Evolutionary conservation across 2,113 vertebrate species (phyloP).

Genomic region (Tiliqua scincoides): DNA sequence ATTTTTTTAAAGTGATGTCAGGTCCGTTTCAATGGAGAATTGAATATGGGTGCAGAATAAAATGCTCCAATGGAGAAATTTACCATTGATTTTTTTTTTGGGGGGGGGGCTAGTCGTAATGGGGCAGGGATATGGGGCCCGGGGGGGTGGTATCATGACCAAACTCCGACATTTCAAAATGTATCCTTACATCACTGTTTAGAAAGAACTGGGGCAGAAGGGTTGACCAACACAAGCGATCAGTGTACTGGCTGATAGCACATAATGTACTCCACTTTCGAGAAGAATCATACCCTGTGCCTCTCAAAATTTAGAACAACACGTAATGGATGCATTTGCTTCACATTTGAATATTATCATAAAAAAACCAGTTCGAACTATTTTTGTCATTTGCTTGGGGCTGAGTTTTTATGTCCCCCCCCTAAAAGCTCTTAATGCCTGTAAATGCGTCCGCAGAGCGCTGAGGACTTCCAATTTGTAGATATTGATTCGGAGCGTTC

Average conservation of each 20-base stretch:
- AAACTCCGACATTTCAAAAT: no score
- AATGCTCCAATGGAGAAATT: no score
- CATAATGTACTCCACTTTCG: background rate
- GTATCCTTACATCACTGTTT: no score
- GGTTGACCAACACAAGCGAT: background rate
- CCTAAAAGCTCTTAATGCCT: conserved; percentile 30
- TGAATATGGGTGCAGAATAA: no score
- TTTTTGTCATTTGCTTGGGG: conserved; percentile 39
- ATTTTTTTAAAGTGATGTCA: no score
- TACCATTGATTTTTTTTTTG: no score
- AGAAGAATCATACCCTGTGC: background rate
- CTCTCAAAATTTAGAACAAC: conserved; percentile 2
- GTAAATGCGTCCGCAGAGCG: conserved; percentile 17
- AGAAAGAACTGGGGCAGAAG: accelerated
- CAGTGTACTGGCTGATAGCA: accelerated
- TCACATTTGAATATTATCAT: conserved; percentile 32
- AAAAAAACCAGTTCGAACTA: conserved; percentile 44
- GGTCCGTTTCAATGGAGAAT: no score
- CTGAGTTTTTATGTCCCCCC: conserved; percentile 33
- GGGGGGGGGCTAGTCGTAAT: no score
- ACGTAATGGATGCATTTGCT: conserved; percentile 9
- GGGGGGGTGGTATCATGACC: no score
- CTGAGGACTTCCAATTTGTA: conserved; percentile 40
- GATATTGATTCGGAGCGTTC: conserved; percentile 61
- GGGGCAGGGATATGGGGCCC: no score